Evolutionary conservation across 2,797 vertebrate species (phyloP).

Genomic region (Pseudochirops cupreus): DNA sequence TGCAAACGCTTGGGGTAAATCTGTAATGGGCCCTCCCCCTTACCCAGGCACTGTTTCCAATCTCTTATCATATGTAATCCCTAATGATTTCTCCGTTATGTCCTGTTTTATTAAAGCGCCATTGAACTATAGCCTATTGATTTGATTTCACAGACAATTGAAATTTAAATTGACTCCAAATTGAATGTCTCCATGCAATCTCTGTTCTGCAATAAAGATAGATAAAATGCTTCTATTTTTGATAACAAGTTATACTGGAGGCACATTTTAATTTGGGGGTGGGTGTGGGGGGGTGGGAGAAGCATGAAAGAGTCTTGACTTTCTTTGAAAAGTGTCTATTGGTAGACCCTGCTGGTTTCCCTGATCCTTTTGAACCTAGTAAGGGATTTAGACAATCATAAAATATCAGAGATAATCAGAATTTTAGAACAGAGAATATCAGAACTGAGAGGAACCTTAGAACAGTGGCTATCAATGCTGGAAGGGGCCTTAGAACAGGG

Average conservation of each 20-base stretch:
- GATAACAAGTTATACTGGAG: conserved; percentile 82
- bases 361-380: background rate
- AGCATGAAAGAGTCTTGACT: conserved; percentile 66
- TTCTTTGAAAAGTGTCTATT: conserved; percentile 73
- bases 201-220: conserved; percentile 84
- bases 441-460: background rate
- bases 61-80: conserved; percentile 86
- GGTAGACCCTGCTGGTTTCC: background rate
- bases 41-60: conserved; percentile 78
- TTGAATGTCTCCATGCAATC: conserved; percentile 88
- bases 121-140: conserved; percentile 90
- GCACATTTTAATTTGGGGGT: conserved; percentile 82
- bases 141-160: conserved; percentile 91
- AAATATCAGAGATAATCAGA: background rate
- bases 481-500: background rate
- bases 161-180: conserved; percentile 90
- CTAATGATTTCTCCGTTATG: conserved; percentile 87
- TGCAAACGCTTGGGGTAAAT: conserved; percentile 83
- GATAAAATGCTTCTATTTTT: conserved; percentile 88
- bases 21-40: conserved; percentile 83
- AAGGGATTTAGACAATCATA: background rate
- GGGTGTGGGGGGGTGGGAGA: conserved; percentile 40
- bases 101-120: conserved; percentile 89
- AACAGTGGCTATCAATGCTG: background rate
- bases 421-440: background rate